A percentile compares a stretch with the other conserved stretches of the same genome.
phyloP scores from a whole-genome alignment of 2,797 vertebrate genomes.

The Steatocranus sp. region DNA sequence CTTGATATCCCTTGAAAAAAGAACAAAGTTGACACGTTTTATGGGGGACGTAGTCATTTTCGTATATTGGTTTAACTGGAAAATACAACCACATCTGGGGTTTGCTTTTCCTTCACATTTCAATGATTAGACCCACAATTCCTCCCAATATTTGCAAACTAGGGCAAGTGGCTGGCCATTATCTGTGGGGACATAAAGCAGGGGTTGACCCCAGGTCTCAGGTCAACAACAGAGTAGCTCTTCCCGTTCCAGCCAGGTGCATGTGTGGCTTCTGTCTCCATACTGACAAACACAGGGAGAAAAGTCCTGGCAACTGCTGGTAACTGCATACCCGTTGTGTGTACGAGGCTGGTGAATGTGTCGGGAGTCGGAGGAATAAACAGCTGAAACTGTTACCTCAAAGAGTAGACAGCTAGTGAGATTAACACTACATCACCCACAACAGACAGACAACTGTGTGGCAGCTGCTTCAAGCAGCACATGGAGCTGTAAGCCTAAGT shows the following conservation, averaged over 20 bases:
- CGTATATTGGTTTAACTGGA: background rate
- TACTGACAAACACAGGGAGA: constrained; percentile 17
- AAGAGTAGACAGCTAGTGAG: constrained; percentile 31
- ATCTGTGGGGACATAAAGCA: background rate
- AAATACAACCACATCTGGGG: background rate
- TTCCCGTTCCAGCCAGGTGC: constrained; percentile 30
- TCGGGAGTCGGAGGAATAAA: constrained; percentile 5
- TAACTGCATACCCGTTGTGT: background rate
- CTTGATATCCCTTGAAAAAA: background rate
- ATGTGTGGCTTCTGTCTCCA: constrained; percentile 6
- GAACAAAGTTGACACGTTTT: background rate
- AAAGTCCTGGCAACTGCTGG: constrained; percentile 32
- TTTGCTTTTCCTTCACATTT: background rate
- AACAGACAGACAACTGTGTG: constrained; percentile 57
- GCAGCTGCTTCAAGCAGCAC: constrained; percentile 56
- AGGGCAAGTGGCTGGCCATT: background rate
- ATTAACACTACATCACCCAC: constrained; percentile 58
- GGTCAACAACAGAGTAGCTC: background rate
- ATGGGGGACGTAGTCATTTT: background rate
- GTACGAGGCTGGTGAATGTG: background rate
- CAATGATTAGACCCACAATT: background rate
- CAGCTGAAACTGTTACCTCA: constrained; percentile 56
- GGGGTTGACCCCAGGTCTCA: background rate
- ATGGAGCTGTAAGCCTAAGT: constrained; percentile 3
- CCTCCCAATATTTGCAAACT: background rate